Evolutionary conservation across 2,888 invertebrate genomes (phyloP).

Genomic region (Argyresthia albistria): DNA sequence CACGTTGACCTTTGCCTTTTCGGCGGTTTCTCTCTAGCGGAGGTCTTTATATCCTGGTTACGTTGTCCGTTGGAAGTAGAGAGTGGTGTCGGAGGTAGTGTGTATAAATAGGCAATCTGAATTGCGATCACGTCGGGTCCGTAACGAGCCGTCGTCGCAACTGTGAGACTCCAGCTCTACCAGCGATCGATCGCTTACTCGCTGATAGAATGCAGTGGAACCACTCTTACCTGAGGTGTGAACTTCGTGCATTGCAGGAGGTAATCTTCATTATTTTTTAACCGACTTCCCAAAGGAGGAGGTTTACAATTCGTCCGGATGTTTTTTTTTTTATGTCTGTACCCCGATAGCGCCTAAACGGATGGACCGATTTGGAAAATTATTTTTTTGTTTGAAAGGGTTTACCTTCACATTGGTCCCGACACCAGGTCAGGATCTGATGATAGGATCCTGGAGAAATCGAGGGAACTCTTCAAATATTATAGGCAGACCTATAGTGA

Average conservation of each 20-base stretch:
- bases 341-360: too few species aligned
- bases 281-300: too few species aligned
- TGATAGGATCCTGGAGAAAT: too few species aligned
- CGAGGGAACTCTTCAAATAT: too few species aligned
- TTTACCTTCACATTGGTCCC: too few species aligned
- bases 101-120: slow-evolving; percentile 64
- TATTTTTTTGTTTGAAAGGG: too few species aligned
- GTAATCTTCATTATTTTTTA: background rate
- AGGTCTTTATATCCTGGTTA: slow-evolving; percentile 30
- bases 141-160: slow-evolving; percentile 63
- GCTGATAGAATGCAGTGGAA: slow-evolving; percentile 34
- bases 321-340: too few species aligned
- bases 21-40: slow-evolving; percentile 4
- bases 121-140: slow-evolving; percentile 60
- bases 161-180: slow-evolving; percentile 21
- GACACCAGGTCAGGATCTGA: too few species aligned
- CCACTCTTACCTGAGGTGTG: background rate
- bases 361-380: too few species aligned
- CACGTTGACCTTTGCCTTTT: slow-evolving; percentile 16
- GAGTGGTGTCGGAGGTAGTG: slow-evolving; percentile 45
- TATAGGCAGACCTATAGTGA: too few species aligned
- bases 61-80: slow-evolving; percentile 25
- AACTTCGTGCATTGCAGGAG: background rate
- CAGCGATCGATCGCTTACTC: slow-evolving; percentile 38
- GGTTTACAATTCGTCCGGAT: too few species aligned